A percentile compares a stretch with the other conserved stretches of the same genome.
Evolutionary conservation across 2,797 vertebrate genomes (phyloP).

Genomic region (Pseudopleuronectes americanus): DNA sequence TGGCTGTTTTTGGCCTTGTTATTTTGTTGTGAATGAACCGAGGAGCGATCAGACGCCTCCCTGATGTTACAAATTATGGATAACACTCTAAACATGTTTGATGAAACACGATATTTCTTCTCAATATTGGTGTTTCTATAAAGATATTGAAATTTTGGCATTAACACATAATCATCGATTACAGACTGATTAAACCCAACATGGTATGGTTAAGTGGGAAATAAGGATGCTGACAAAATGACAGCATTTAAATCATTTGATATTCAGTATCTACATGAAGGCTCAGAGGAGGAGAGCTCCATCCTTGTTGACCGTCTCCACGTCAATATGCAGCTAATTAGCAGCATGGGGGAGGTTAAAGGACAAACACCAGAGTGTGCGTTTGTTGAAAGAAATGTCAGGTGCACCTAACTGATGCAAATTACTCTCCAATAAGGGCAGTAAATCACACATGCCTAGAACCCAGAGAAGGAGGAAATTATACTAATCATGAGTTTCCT

Average conservation of each 20-base stretch:
- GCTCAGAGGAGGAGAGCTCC: neutral
- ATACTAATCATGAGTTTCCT: neutral
- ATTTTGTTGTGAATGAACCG: no score
- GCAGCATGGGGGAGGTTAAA: constrained; percentile 28
- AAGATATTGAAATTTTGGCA: no score
- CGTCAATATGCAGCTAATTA: constrained; percentile 35
- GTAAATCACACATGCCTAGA: neutral
- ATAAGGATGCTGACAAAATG: no score
- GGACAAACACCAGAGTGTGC: neutral
- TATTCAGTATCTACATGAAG: constrained; percentile 26
- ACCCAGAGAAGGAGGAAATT: neutral
- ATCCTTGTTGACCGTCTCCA: neutral
- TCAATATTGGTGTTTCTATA: no score
- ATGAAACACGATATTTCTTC: no score
- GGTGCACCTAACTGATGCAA: constrained; percentile 2
- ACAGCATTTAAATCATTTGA: constrained; percentile 1
- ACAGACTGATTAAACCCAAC: neutral
- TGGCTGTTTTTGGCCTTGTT: neutral
- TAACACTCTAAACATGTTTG: no score
- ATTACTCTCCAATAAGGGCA: neutral
- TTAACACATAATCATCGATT: no score
- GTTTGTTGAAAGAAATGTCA: constrained; percentile 3
- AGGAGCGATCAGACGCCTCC: no score
- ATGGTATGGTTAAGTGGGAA: neutral
- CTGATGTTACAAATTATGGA: no score